A percentile compares a stretch with the other conserved stretches of the same genome.
Evolutionary conservation across 2,113 vertebrate genomes (phyloP).

Genomic region (Campylomormyrus tamandua): DNA sequence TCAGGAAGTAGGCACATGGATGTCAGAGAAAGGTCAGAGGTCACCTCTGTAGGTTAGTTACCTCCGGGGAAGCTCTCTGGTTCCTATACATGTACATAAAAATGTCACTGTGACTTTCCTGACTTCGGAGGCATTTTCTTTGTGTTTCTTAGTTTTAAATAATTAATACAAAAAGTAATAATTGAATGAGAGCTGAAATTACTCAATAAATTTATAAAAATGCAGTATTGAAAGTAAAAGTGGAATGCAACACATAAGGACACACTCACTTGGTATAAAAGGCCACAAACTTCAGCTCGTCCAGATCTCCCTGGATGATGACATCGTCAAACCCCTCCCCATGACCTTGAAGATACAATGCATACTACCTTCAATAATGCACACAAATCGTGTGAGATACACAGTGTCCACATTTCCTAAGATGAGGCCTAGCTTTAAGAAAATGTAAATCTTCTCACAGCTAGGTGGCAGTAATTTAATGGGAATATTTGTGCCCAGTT

Average conservation of each 20-base stretch:
- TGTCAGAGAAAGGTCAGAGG: background rate
- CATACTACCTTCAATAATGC: background rate
- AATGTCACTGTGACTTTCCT: background rate
- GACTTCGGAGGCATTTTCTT: background rate
- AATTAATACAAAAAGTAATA: background rate
- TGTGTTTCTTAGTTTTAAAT: background rate
- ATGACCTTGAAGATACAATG: constrained; percentile 64
- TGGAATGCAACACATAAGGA: background rate
- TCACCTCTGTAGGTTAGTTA: background rate
- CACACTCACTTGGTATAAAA: constrained; percentile 86
- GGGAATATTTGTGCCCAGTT: background rate
- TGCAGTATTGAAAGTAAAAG: background rate
- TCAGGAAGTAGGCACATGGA: background rate
- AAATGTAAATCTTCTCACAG: constrained; percentile 16
- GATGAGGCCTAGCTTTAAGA: background rate
- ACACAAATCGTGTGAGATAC: background rate
- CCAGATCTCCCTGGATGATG: constrained; percentile 92
- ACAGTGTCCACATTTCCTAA: background rate
- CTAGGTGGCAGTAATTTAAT: constrained; percentile 41
- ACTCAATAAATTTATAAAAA: background rate
- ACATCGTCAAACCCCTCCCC: constrained; percentile 96
- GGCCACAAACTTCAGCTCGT: constrained; percentile 92
- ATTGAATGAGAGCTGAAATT: background rate
- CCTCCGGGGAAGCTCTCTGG: background rate
- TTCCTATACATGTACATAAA: background rate